Conservation (phyloP, 2,888 invertebrate genomes). For the Amphipyra berbera region DNA sequence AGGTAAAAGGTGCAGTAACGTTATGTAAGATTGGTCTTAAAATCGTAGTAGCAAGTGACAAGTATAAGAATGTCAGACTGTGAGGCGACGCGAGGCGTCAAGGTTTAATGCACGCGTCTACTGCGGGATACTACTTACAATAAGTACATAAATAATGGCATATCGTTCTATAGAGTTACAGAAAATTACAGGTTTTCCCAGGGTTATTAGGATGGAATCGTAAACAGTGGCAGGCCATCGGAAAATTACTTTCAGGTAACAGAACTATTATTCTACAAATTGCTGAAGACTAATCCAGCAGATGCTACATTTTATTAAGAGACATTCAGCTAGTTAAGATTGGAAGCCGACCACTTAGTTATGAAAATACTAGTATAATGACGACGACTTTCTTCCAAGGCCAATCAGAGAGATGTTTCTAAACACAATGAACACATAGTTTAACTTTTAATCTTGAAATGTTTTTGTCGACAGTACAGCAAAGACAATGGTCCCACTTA, state of each 20-base stretch:
- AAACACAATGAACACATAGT: background rate
- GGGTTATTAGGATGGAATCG: constrained; percentile 20
- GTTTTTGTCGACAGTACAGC: constrained; percentile 40
- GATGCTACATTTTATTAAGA: background rate
- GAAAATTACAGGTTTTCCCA: constrained; percentile 32
- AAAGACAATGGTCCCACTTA: constrained; percentile 41
- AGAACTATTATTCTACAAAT: constrained; percentile 12
- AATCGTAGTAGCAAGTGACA: constrained; percentile 8
- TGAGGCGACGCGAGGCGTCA: constrained; percentile 43
- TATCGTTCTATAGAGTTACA: constrained; percentile 32
- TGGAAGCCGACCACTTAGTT: background rate
- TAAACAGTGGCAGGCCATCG: constrained; percentile 14
- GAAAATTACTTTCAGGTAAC: constrained; percentile 22
- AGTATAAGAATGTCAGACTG: constrained; percentile 24
- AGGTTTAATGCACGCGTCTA: constrained; percentile 39
- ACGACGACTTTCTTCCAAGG: background rate
- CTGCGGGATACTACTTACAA: constrained; percentile 25
- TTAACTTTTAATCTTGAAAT: constrained; percentile 5
- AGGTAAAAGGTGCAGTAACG: constrained; percentile 14
- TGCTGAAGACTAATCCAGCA: constrained; percentile 1
- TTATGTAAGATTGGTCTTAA: constrained; percentile 13
- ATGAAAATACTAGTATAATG: background rate
- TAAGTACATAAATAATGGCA: constrained; percentile 37
- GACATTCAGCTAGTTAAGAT: background rate
- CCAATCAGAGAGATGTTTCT: background rate